phyloP scores from a whole-genome alignment of 2,797 vertebrate genomes.

The Psittacula echo region DNA sequence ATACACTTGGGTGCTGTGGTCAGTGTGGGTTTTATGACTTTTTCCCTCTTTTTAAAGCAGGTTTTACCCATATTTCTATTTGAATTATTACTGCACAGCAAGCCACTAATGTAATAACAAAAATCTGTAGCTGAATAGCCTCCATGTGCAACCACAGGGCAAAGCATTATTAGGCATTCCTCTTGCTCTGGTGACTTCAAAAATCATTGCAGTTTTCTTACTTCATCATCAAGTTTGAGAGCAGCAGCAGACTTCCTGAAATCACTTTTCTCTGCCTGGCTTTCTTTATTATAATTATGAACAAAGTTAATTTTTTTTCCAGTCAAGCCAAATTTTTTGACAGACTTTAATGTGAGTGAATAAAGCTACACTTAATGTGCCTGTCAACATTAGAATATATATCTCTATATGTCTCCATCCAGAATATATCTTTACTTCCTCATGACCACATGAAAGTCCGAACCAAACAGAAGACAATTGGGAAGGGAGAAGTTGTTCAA shows the following conservation, averaged over 20 bases:
- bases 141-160: not conserved
- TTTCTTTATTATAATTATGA: constrained; percentile 55
- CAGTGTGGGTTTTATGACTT: not conserved
- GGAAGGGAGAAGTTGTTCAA: not conserved
- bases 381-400: constrained; percentile 51
- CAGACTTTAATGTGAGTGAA: constrained; percentile 76
- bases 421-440: not conserved
- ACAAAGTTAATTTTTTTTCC: constrained; percentile 77
- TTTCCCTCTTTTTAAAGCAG: not conserved
- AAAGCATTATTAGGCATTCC: not conserved
- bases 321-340: constrained; percentile 75
- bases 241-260: constrained; percentile 48
- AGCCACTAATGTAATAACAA: not conserved
- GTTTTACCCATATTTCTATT: not conserved
- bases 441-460: not conserved
- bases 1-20: not conserved
- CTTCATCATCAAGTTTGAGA: constrained; percentile 5
- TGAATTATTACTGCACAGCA: not conserved
- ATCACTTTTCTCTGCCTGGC: constrained; percentile 66
- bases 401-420: not conserved
- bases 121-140: not conserved
- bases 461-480: not conserved
- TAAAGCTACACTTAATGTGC: constrained; percentile 69
- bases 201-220: not conserved
- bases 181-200: not conserved